Conservation (phyloP, 2,797 vertebrate genomes). For the Nyctibius grandis region DNA sequence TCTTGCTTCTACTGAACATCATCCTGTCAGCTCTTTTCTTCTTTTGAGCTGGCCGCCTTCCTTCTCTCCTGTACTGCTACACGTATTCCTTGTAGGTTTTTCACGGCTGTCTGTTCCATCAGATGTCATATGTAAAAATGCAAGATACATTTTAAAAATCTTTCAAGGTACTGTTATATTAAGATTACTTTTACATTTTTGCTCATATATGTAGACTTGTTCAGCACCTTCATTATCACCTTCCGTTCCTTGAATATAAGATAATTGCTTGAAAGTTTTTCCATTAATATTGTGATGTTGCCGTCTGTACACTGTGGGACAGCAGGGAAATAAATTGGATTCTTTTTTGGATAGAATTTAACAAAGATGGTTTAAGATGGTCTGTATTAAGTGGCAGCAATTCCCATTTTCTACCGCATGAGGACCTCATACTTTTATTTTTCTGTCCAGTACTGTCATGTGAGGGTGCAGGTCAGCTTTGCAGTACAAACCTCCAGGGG, state of each 20-base stretch:
- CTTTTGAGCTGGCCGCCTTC: neutral
- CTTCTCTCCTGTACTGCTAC: neutral
- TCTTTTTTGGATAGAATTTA: neutral
- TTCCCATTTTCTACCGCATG: constrained; percentile 28
- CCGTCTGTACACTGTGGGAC: neutral
- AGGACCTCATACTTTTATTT: constrained; percentile 55
- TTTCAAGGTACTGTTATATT: neutral
- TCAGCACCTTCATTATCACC: neutral
- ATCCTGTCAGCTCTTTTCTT: neutral
- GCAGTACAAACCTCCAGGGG: neutral
- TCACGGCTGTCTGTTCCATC: neutral
- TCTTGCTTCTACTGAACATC: neutral
- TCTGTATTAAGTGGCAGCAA: neutral
- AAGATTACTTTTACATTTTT: neutral
- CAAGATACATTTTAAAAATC: neutral
- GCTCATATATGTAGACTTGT: fast-evolving
- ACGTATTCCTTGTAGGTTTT: fast-evolving
- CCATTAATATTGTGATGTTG: neutral
- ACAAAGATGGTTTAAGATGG: neutral
- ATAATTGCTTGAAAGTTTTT: neutral
- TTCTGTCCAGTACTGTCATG: neutral
- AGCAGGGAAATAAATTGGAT: neutral
- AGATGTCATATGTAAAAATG: neutral
- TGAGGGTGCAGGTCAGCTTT: neutral
- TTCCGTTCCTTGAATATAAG: neutral